These are phyloP conservation scores for Diadema setosum DNA, from an alignment of 35 echinoderm and acorn worm species.

Conservation along the genomic window DNA sequence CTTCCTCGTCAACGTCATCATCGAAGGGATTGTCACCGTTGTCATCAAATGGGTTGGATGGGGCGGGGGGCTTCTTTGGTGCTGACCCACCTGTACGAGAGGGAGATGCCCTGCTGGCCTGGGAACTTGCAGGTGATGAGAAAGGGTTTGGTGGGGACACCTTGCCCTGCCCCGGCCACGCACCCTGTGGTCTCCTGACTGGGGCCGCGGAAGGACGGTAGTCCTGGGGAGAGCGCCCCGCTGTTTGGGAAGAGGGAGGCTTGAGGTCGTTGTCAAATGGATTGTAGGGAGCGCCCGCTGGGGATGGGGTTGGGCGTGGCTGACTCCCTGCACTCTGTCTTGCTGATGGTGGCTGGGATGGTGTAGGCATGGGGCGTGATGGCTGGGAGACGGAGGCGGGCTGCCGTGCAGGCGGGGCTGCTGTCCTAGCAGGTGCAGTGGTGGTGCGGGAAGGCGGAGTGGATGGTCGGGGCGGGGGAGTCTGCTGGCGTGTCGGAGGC, in stretches of 20 bases:
- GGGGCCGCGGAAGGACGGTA: neutral
- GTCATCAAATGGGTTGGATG: slow-evolving; percentile 47
- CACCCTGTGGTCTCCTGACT: neutral
- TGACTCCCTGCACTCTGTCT: neutral
- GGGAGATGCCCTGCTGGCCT: neutral
- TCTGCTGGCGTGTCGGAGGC: slow-evolving; percentile 18
- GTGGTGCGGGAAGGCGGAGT: neutral
- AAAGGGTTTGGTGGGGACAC: neutral
- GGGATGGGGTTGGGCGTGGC: neutral
- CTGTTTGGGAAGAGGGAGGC: neutral
- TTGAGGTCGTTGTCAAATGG: neutral
- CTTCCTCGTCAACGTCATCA: slow-evolving; percentile 44
- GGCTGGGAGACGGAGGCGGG: slow-evolving; percentile 25
- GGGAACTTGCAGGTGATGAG: neutral
- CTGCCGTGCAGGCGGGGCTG: neutral
- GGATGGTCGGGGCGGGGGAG: neutral
- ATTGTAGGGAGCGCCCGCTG: neutral
- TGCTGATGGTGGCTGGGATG: slow-evolving; percentile 25
- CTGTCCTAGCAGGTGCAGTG: neutral
- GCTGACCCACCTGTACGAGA: neutral
- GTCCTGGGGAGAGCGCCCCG: no score
- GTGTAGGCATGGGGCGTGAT: neutral
- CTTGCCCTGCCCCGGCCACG: neutral
- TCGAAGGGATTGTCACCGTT: slow-evolving; percentile 28
- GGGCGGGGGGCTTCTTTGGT: slow-evolving; percentile 30